Conservation (phyloP, 2,888 invertebrate genomes). For the Deroplatys truncata region DNA sequence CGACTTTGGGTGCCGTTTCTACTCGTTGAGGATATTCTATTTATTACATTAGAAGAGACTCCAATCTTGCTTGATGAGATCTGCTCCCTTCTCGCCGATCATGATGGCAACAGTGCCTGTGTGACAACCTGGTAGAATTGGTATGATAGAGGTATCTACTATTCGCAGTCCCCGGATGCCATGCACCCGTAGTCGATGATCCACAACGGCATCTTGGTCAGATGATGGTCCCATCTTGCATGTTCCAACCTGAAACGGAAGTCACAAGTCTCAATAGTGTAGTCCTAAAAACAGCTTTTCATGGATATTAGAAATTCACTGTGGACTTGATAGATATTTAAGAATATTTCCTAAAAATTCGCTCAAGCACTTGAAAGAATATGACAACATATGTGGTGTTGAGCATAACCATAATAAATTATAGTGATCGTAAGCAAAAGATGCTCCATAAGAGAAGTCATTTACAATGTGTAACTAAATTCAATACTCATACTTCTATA, state of each 20-base stretch:
- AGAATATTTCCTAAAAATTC: too few relatives aligned
- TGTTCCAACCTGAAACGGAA: slow-evolving; percentile 51
- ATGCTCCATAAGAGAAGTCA: too few relatives aligned
- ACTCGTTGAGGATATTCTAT: background rate
- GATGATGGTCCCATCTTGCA: slow-evolving; percentile 80
- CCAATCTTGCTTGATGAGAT: slow-evolving; percentile 37
- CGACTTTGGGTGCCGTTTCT: background rate
- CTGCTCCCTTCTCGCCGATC: slow-evolving; percentile 42
- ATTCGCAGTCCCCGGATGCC: slow-evolving; percentile 38
- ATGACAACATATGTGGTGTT: too few relatives aligned
- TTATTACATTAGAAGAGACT: background rate
- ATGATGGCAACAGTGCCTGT: slow-evolving; percentile 40
- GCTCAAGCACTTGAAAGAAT: too few relatives aligned
- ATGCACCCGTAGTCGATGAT: slow-evolving; percentile 55
- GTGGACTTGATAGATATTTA: too few relatives aligned
- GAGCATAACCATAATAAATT: too few relatives aligned
- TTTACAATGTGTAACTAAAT: too few relatives aligned
- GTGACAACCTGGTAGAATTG: slow-evolving; percentile 39
- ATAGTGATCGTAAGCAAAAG: too few relatives aligned
- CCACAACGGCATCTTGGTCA: slow-evolving; percentile 75
- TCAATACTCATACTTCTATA: too few relatives aligned
- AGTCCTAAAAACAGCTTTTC: too few relatives aligned
- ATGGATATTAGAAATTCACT: too few relatives aligned
- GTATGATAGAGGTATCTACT: slow-evolving; percentile 39
- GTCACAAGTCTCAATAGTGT: background rate